Evolutionary conservation across 2,888 invertebrate genomes (phyloP).

Genomic region (Osedax frankpressi): DNA sequence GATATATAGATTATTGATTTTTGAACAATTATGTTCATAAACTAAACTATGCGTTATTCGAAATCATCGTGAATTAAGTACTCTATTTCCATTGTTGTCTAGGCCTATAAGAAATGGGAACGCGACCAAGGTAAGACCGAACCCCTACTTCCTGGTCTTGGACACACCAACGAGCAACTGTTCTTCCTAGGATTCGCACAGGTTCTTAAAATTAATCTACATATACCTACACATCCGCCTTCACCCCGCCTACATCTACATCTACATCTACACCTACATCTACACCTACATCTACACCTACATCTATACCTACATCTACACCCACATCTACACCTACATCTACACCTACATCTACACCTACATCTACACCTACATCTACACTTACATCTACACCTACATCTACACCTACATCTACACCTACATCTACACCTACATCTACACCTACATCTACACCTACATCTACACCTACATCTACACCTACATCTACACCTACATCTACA

Average conservation of each 20-base stretch:
- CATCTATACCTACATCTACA: no score
- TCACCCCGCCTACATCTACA: no score
- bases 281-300: no score
- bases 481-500: neutral
- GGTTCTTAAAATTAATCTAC: slow-evolving; percentile 30
- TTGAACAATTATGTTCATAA: no score
- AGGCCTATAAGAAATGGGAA: slow-evolving; percentile 38
- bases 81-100: neutral
- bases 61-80: no score
- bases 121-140: slow-evolving; percentile 25
- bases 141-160: slow-evolving; percentile 41
- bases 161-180: slow-evolving; percentile 44
- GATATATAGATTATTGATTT: no score
- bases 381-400: neutral
- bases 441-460: neutral
- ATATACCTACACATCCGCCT: no score
- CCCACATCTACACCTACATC: no score
- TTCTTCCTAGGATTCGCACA: slow-evolving; percentile 48
- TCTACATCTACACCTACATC: no score
- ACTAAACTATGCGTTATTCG: no score
- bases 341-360: no score
- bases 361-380: neutral
- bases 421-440: neutral
- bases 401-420: neutral
- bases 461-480: neutral